Percentiles rank a stretch among this genome's conserved stretches.
phyloP scores from a whole-genome alignment of 2,113 vertebrate species.

The Oryctolagus cuniculus region mOryCun1.1 NC_091439.1:8430001-8430500 shows the following conservation, averaged over 20 bases:
- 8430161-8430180: background rate
- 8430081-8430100: background rate
- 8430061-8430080: background rate
- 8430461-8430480: background rate
- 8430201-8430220: background rate
- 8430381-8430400: background rate
- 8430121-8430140: background rate
- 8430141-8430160: background rate
- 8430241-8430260: background rate
- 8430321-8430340: background rate
- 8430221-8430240: background rate
- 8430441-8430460: background rate
- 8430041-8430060: background rate
- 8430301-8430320: background rate
- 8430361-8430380: background rate
- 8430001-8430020: background rate
- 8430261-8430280: background rate
- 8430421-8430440: background rate
- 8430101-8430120: background rate
- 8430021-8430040: background rate
- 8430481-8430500: background rate
- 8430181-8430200: background rate
- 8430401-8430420: background rate
- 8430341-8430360: constrained; percentile 68
- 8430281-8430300: too few relatives aligned